phyloP scores from a whole-genome alignment of 1,140 invertebrate species.

The Bicyclus anynana region DNA sequence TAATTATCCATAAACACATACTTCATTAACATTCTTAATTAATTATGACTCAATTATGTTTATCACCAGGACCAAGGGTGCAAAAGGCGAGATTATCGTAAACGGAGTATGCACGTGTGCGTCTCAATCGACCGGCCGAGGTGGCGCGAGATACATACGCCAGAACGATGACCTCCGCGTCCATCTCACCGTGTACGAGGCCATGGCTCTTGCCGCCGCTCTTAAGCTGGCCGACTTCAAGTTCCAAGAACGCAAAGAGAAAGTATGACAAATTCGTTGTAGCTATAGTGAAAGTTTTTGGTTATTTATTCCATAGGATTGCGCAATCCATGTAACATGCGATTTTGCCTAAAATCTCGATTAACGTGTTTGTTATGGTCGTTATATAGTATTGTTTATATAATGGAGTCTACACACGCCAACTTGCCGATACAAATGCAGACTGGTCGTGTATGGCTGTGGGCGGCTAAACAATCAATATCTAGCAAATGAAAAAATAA shows the following conservation, averaged over 20 bases:
- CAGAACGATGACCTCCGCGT: constrained; percentile 91
- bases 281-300: constrained; percentile 28
- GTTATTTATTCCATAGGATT: neutral
- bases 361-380: too few relatives aligned
- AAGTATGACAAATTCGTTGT: constrained; percentile 50
- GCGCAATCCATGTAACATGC: neutral
- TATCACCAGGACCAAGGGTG: constrained; percentile 72
- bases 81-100: constrained; percentile 72
- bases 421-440: too few relatives aligned
- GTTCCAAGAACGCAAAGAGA: constrained; percentile 79
- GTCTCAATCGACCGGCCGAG: constrained; percentile 52
- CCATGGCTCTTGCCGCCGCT: constrained; percentile 89
- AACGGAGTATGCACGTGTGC: constrained; percentile 68
- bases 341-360: neutral
- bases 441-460: too few relatives aligned
- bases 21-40: neutral
- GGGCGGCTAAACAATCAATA: too few relatives aligned
- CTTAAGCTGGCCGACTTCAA: constrained; percentile 86
- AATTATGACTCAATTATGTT: constrained; percentile 8
- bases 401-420: too few relatives aligned
- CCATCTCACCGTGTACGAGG: constrained; percentile 89
- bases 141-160: constrained; percentile 87
- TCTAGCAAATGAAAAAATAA: too few relatives aligned
- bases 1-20: too few relatives aligned
- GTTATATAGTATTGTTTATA: too few relatives aligned